Evolutionary conservation across 2,113 vertebrate species (phyloP).

Genomic region (Tor tambroides): DNA sequence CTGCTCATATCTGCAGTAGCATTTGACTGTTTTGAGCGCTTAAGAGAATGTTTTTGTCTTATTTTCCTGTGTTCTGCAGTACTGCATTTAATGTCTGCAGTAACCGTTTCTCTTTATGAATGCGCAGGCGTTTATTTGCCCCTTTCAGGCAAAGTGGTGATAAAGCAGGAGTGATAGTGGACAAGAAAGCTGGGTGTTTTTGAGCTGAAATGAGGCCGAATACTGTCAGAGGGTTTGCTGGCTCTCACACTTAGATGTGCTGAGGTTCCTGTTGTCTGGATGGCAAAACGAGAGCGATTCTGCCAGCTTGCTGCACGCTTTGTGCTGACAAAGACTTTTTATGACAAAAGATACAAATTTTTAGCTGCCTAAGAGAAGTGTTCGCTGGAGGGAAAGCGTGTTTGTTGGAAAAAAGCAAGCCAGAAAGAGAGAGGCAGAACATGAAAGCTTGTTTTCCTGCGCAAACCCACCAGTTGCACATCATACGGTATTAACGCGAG

Average conservation of each 20-base stretch:
- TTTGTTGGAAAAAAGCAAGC: constrained; percentile 14
- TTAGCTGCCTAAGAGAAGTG: constrained; percentile 48
- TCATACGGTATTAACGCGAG: not conserved
- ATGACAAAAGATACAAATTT: constrained; percentile 53
- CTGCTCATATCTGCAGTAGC: not conserved
- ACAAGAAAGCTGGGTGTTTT: constrained; percentile 2
- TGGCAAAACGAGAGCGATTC: constrained; percentile 46
- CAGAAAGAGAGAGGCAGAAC: constrained; percentile 6
- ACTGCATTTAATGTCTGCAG: constrained; percentile 11
- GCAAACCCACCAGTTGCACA: constrained; percentile 21
- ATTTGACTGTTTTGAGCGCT: not conserved
- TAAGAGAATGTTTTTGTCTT: not conserved
- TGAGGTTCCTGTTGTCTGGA: constrained; percentile 5
- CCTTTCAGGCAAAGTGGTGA: constrained; percentile 24
- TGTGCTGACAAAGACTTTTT: constrained; percentile 60
- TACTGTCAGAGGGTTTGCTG: constrained; percentile 15
- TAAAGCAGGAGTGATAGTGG: constrained; percentile 20
- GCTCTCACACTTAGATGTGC: constrained; percentile 18
- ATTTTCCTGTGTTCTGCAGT: not conserved
- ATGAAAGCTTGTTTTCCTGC: constrained; percentile 48
- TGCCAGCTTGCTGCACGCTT: constrained; percentile 48
- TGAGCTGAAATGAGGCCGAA: constrained; percentile 15
- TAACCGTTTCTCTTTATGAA: constrained; percentile 21
- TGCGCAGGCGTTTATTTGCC: not conserved
- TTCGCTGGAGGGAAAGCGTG: constrained; percentile 50